Conservation (phyloP, 2,888 invertebrate species). For the Nemurella pictetii region DNA sequence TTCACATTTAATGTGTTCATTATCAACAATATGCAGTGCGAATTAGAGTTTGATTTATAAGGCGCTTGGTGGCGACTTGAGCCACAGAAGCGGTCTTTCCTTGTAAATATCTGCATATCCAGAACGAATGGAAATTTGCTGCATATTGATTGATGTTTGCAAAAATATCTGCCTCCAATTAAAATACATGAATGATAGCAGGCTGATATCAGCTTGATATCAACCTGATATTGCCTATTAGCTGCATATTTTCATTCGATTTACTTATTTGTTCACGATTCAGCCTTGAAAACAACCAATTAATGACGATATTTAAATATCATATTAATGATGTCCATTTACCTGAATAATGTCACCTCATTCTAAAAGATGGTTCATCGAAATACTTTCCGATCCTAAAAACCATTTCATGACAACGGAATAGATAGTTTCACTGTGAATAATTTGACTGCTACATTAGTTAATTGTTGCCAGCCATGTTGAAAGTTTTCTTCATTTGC, state of each 20-base stretch:
- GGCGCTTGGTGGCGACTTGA: background rate
- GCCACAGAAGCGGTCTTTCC: background rate
- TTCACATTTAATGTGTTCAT: background rate
- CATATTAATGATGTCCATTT: conserved; percentile 21
- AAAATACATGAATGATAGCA: background rate
- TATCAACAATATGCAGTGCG: background rate
- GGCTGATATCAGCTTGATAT: too few relatives aligned
- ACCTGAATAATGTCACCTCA: conserved; percentile 5
- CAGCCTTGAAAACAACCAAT: background rate
- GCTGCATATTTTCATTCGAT: background rate
- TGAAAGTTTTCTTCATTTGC: too few relatives aligned
- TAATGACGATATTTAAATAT: conserved; percentile 19
- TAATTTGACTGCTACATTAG: conserved; percentile 17
- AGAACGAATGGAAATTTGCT: background rate
- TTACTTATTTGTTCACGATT: too few relatives aligned
- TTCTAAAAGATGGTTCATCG: background rate
- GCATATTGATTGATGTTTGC: background rate
- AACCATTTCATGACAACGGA: background rate
- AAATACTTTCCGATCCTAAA: conserved; percentile 2
- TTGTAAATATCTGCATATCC: too few relatives aligned
- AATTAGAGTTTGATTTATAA: background rate
- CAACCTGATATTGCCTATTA: too few relatives aligned
- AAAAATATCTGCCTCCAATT: conserved; percentile 10
- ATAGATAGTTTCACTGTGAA: background rate
- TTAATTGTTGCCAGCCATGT: conserved; percentile 25